These are phyloP conservation scores for Lordiphosa clarofinis DNA, from an alignment of 1,140 invertebrate genomes.

Conservation along the genomic window DNA sequence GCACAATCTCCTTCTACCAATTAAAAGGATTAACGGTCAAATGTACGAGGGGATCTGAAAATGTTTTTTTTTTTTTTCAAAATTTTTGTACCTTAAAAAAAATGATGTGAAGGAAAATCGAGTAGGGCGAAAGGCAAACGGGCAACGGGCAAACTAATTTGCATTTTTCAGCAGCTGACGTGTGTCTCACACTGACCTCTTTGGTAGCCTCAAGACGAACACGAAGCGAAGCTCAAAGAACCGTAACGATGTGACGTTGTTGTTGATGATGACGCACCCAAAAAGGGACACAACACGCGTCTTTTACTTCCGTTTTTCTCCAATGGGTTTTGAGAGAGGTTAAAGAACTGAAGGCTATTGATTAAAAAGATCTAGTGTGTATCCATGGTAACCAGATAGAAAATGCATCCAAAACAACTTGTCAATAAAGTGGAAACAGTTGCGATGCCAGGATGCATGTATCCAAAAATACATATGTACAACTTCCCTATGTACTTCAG, in stretches of 20 bases:
- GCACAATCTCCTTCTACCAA: too few relatives aligned
- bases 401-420: too few relatives aligned
- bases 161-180: constrained; percentile 43
- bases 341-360: constrained; percentile 1
- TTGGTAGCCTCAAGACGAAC: constrained; percentile 2
- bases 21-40: too few relatives aligned
- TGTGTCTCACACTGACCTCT: constrained; percentile 37
- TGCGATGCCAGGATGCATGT: too few relatives aligned
- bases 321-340: constrained; percentile 15
- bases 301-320: constrained; percentile 56
- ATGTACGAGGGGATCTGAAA: too few relatives aligned
- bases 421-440: too few relatives aligned
- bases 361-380: background rate
- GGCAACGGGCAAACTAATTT: constrained; percentile 25
- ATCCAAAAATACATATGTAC: background rate
- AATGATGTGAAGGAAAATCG: background rate
- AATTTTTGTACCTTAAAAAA: too few relatives aligned
- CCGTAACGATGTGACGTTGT: constrained; percentile 49
- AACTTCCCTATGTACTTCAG: too few relatives aligned
- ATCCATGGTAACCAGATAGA: too few relatives aligned
- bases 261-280: constrained; percentile 41
- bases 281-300: constrained; percentile 36
- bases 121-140: background rate
- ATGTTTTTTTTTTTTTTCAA: too few relatives aligned
- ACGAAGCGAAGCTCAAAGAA: constrained; percentile 19